Conservation (phyloP, 2,797 vertebrate genomes). For the Takifugu rubripes region DNA sequence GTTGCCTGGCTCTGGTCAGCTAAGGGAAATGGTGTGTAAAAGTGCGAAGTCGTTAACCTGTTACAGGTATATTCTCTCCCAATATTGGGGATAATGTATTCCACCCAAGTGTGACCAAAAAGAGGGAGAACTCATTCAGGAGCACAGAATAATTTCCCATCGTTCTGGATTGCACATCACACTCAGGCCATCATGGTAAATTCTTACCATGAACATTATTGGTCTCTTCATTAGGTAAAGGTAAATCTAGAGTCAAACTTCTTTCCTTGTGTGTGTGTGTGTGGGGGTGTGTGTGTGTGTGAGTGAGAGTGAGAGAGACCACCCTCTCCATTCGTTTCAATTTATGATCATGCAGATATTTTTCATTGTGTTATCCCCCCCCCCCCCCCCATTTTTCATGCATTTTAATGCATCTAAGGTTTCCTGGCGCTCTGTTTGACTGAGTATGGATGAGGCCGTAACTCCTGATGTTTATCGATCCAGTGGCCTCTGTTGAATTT, state of each 20-base stretch:
- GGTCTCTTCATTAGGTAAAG: too few species aligned
- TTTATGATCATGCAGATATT: constrained; percentile 2
- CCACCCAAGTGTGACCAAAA: constrained; percentile 66
- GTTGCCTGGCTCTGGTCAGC: constrained; percentile 64
- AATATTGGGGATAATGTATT: constrained; percentile 67
- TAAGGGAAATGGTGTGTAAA: constrained; percentile 77
- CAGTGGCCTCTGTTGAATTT: constrained; percentile 61
- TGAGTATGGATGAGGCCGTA: constrained; percentile 41
- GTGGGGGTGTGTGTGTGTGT: too few species aligned
- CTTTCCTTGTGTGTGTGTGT: too few species aligned
- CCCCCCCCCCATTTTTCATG: constrained; percentile 24
- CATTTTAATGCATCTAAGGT: constrained; percentile 39
- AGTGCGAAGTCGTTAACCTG: constrained; percentile 78
- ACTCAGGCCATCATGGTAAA: neutral
- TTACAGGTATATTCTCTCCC: constrained; percentile 68
- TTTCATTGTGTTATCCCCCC: constrained; percentile 14
- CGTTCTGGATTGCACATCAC: constrained; percentile 34
- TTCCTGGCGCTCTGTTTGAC: constrained; percentile 44
- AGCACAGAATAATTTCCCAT: constrained; percentile 26
- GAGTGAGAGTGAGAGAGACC: too few species aligned
- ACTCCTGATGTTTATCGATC: constrained; percentile 68
- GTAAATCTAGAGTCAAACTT: too few species aligned
- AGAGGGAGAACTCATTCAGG: constrained; percentile 39
- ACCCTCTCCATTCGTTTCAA: too few species aligned
- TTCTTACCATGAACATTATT: neutral